Percentiles rank a stretch among this genome's conserved stretches.
phyloP scores from a whole-genome alignment of 1,140 invertebrate species.

The Megathymus violae region DNA sequence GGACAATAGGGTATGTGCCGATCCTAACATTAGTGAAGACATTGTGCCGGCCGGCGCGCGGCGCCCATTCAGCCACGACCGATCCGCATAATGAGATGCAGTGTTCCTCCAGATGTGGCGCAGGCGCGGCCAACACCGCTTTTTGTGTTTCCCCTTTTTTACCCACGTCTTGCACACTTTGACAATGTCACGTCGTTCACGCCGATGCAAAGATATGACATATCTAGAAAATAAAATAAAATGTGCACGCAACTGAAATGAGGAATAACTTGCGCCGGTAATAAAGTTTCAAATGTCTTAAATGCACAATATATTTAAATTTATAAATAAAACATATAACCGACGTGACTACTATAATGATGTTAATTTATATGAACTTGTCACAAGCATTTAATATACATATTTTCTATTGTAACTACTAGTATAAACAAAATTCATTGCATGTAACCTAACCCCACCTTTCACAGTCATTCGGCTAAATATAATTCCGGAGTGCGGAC shows the following conservation, averaged over 20 bases:
- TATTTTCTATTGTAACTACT: no score
- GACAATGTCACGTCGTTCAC: slow-evolving; percentile 52
- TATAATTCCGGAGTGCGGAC: slow-evolving; percentile 55
- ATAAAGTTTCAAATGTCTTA: not conserved
- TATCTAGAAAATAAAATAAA: slow-evolving; percentile 15
- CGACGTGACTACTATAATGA: not conserved
- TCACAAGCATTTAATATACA: not conserved
- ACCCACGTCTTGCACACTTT: slow-evolving; percentile 51
- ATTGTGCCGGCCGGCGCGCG: slow-evolving; percentile 37
- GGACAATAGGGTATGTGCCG: slow-evolving; percentile 24
- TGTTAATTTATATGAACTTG: no score
- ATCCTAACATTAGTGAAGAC: slow-evolving; percentile 33
- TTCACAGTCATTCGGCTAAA: slow-evolving; percentile 47
- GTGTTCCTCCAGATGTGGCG: slow-evolving; percentile 78
- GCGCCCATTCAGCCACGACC: slow-evolving; percentile 64
- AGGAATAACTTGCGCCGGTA: not conserved
- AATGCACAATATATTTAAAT: not conserved
- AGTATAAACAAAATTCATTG: slow-evolving; percentile 6
- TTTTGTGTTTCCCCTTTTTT: slow-evolving; percentile 72
- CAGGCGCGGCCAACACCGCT: slow-evolving; percentile 68
- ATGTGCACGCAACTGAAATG: not conserved
- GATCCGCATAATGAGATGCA: slow-evolving; percentile 77
- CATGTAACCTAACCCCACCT: slow-evolving; percentile 23
- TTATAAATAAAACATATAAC: not conserved
- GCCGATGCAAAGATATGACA: slow-evolving; percentile 2